Percentiles rank a stretch among this genome's conserved stretches.
phyloP scores from a whole-genome alignment of 2,113 vertebrate genomes.

The Lota lota region DNA sequence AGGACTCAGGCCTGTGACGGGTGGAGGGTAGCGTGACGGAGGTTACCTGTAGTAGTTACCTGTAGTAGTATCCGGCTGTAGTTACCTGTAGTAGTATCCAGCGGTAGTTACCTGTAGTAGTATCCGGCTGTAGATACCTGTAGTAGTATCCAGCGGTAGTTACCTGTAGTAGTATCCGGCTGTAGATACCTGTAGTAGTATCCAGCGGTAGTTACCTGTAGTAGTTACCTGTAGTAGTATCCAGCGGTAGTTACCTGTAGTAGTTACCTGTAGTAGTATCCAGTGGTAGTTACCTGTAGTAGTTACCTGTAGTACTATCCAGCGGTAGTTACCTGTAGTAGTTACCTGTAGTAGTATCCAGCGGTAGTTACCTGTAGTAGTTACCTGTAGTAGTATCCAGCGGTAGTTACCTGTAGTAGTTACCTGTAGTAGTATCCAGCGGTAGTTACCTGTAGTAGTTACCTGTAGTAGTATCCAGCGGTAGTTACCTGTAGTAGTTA shows the following conservation, averaged over 20 bases:
- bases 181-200: slow-evolving; percentile 75
- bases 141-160: too few species aligned
- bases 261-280: slow-evolving; percentile 71
- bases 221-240: too few species aligned
- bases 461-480: too few species aligned
- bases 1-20: neutral
- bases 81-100: slow-evolving; percentile 72
- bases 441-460: slow-evolving; percentile 31
- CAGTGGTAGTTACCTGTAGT: slow-evolving; percentile 47
- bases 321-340: neutral
- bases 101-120: slow-evolving; percentile 49
- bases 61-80: too few species aligned
- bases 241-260: too few species aligned
- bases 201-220: slow-evolving; percentile 56
- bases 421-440: slow-evolving; percentile 75
- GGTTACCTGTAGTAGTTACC: too few species aligned
- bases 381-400: too few species aligned
- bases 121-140: too few species aligned
- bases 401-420: neutral
- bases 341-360: slow-evolving; percentile 72
- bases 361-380: slow-evolving; percentile 49
- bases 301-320: too few species aligned
- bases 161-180: neutral
- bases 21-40: too few species aligned
- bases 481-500: neutral